Evolutionary conservation across 2,113 vertebrate genomes (phyloP), one percentile per base, ranked within the genome.

Genomic region (Mystacornis crossleyi): DNA sequence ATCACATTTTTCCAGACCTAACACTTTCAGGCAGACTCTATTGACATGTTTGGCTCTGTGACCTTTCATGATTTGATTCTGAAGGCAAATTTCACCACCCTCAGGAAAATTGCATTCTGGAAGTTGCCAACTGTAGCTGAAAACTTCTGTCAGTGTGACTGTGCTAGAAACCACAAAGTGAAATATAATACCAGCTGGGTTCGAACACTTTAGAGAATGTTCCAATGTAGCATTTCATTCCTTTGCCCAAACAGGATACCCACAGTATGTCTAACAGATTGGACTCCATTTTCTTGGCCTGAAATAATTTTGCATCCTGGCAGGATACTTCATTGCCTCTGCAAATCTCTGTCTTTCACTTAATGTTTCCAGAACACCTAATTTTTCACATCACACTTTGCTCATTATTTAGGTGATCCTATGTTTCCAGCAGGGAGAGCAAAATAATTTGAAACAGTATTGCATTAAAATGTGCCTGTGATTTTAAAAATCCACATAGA

Each of bases 261-360:
- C 80, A 62, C 86, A 89, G 61, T 84, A 95, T 58, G 57, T 79
- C 57, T 81, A 85, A 84, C 65, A 80, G 86, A 67, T 96, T 90
- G 42, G 38, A 90, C 78, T 82, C 58, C 3, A 7, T 73, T 94
- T 83, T 95, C 79, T 93, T 94, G 64, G 62, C 62, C 90, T 70
- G 67, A 86, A 86, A 80, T 81, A 94, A 85, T 80, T 84, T 78
- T 70, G 21, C 13, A 80, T 78, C 54, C 80, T 87, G 70, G 65
- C 93, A 97, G 58, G 70, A 70, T 69, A 73, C 28, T 72, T 92
- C 66, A 95, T 77, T 91, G 70, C 64, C 81, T 91, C 92, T 47
- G 34, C 38, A 95, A 92, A 93, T 83, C 71, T 87, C 64, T 34
- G 81, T 89, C 90, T 95, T 95, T 73, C 77, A 47, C 58, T 90